phyloP scores from a whole-genome alignment of 1,140 invertebrate genomes.

The Zaprionus lachaisei region DNA sequence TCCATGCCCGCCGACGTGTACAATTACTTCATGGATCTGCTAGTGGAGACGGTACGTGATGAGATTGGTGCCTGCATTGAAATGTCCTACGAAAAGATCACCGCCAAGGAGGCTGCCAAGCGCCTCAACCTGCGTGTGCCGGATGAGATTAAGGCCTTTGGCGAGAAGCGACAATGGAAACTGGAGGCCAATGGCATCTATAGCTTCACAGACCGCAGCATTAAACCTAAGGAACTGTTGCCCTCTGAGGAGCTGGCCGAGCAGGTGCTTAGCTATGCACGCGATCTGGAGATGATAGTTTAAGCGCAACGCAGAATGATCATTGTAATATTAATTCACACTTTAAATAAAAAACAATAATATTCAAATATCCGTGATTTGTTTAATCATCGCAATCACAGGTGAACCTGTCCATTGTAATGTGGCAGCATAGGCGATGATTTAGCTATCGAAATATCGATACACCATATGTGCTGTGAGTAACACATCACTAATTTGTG shows the following conservation, averaged over 20 bases:
- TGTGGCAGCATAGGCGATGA: background rate
- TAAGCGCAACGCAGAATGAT: slow-evolving; percentile 85
- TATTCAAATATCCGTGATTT: background rate
- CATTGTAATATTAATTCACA: slow-evolving; percentile 39
- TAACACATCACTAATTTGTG: slow-evolving; percentile 51
- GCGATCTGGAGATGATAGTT: slow-evolving; percentile 99
- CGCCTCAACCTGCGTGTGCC: slow-evolving; percentile 94
- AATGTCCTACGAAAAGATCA: slow-evolving; percentile 97
- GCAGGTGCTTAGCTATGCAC: slow-evolving; percentile 98
- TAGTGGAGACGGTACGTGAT: slow-evolving; percentile 97
- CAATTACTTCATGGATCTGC: slow-evolving; percentile 98
- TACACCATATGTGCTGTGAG: slow-evolving; percentile 1
- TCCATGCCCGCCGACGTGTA: slow-evolving; percentile 98
- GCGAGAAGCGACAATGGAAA: slow-evolving; percentile 92
- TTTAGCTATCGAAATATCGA: slow-evolving; percentile 1
- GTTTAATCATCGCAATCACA: background rate
- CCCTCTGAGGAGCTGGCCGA: slow-evolving; percentile 95
- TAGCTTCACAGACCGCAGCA: slow-evolving; percentile 89
- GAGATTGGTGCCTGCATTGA: slow-evolving; percentile 99
- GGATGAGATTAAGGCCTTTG: slow-evolving; percentile 92
- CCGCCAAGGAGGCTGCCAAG: slow-evolving; percentile 93
- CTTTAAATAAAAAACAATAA: slow-evolving; percentile 7
- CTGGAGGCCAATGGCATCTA: slow-evolving; percentile 92
- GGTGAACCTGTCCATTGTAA: background rate
- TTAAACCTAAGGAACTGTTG: slow-evolving; percentile 92